Conservation (phyloP, 2,797 vertebrate genomes). For the Decapterus maruadsi region DNA sequence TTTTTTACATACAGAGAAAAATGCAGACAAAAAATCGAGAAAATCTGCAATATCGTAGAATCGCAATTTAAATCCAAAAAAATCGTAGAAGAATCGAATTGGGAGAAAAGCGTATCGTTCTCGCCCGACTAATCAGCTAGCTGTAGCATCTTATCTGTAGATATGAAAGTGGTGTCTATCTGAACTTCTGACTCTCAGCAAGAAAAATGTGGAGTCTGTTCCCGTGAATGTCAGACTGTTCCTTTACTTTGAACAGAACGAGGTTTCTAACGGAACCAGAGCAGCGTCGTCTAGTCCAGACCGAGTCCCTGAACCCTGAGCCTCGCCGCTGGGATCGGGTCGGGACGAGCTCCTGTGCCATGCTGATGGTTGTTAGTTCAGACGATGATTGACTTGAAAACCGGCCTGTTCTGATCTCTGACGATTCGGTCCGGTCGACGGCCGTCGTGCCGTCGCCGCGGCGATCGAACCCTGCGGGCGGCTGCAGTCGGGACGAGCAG, state of each 20-base stretch:
- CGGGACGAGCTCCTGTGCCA: constrained; percentile 5
- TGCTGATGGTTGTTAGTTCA: constrained; percentile 26
- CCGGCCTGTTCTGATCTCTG: constrained; percentile 19
- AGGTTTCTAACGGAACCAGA: background rate
- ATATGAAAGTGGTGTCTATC: background rate
- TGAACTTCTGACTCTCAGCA: background rate
- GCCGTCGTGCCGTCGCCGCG: constrained; percentile 8
- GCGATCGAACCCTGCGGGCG: constrained; percentile 14
- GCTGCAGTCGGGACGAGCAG: constrained; percentile 29
- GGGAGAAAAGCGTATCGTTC: too few species aligned
- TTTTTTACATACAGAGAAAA: too few species aligned
- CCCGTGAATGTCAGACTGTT: background rate
- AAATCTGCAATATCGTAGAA: too few species aligned
- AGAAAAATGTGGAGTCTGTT: background rate
- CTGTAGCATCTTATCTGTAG: background rate
- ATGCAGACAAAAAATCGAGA: too few species aligned
- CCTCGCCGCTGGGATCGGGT: background rate
- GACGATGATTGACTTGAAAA: background rate
- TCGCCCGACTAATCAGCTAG: background rate
- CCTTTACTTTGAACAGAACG: background rate
- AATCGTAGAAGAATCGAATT: too few species aligned
- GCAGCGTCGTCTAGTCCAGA: background rate
- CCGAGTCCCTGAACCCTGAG: too few species aligned
- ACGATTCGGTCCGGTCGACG: background rate
- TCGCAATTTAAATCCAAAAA: too few species aligned